Evolutionary conservation across 2,888 invertebrate species (phyloP).

Genomic region (Argyresthia goedartella): DNA sequence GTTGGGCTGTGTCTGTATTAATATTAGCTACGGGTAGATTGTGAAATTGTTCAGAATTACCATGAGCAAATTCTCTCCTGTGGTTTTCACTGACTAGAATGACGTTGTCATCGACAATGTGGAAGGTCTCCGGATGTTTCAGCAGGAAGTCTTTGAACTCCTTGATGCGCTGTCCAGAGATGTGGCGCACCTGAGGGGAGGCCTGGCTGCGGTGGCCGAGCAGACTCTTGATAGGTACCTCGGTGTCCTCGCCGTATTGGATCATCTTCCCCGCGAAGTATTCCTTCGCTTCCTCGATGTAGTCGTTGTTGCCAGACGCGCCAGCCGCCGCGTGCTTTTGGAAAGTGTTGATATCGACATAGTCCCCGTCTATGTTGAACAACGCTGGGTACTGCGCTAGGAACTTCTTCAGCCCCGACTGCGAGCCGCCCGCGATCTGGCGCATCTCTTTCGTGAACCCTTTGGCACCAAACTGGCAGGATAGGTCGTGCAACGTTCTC

Average conservation of each 20-base stretch:
- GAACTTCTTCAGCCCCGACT: conserved; percentile 97
- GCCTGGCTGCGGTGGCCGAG: conserved; percentile 97
- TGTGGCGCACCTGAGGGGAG: conserved; percentile 96
- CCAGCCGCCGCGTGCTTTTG: conserved; percentile 74
- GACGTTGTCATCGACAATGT: conserved; percentile 88
- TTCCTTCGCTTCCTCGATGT: conserved; percentile 96
- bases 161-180: conserved; percentile 93
- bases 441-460: conserved; percentile 99
- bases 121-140: conserved; percentile 88
- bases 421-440: conserved; percentile 94
- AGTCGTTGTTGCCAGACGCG: conserved; percentile 81
- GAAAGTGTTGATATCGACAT: conserved; percentile 87
- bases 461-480: conserved; percentile 99
- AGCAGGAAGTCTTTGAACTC: conserved; percentile 92
- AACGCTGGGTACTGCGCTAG: conserved; percentile 96
- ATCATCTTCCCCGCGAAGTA: conserved; percentile 96
- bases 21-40: conserved; percentile 83
- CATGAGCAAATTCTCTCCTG: conserved; percentile 76
- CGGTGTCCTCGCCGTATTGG: conserved; percentile 95
- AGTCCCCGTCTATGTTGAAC: conserved; percentile 95
- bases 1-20: conserved; percentile 86
- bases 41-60: conserved; percentile 75
- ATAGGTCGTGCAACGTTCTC: conserved; percentile 95
- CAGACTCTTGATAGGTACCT: conserved; percentile 96
- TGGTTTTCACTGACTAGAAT: conserved; percentile 80